Evolutionary conservation across 2,888 invertebrate species (phyloP).

Genomic region (Drosophila multiciliata): DNA sequence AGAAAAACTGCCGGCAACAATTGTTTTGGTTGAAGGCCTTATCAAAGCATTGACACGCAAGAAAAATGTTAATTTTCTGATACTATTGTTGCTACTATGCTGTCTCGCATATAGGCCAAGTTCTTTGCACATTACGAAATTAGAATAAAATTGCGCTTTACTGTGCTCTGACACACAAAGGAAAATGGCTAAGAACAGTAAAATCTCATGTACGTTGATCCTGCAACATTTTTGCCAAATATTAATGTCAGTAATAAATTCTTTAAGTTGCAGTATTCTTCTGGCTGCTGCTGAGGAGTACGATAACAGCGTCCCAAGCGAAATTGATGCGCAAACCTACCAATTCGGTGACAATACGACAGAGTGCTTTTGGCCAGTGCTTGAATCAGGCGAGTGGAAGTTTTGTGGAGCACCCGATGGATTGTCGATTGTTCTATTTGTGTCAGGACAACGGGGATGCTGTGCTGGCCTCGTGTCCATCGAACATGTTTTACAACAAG

Average conservation of each 20-base stretch:
- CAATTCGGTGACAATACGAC: slow-evolving; percentile 71
- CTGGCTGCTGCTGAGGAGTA: slow-evolving; percentile 17
- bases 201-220: slow-evolving; percentile 35
- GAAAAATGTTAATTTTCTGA: slow-evolving; percentile 76
- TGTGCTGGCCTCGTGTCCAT: slow-evolving; percentile 80
- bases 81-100: slow-evolving; percentile 43
- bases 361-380: slow-evolving; percentile 59
- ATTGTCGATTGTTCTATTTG: slow-evolving; percentile 81
- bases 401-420: slow-evolving; percentile 77
- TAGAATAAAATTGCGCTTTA: slow-evolving; percentile 72
- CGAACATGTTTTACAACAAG: slow-evolving; percentile 83
- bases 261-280: slow-evolving; percentile 24
- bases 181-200: slow-evolving; percentile 29
- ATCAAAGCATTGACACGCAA: slow-evolving; percentile 62
- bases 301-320: slow-evolving; percentile 1
- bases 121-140: slow-evolving; percentile 62
- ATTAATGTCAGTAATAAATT: neutral
- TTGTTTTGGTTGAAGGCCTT: slow-evolving; percentile 60
- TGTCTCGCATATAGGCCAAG: slow-evolving; percentile 63
- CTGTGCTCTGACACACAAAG: slow-evolving; percentile 52
- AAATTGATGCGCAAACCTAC: slow-evolving; percentile 62
- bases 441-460: slow-evolving; percentile 77
- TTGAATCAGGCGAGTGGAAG: slow-evolving; percentile 71
- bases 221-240: slow-evolving; percentile 2
- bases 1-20: slow-evolving; percentile 43